A percentile compares a stretch with the other conserved stretches of the same genome.
phyloP scores from a whole-genome alignment of 1,140 invertebrate species.

The Streblospio benedicti region DNA sequence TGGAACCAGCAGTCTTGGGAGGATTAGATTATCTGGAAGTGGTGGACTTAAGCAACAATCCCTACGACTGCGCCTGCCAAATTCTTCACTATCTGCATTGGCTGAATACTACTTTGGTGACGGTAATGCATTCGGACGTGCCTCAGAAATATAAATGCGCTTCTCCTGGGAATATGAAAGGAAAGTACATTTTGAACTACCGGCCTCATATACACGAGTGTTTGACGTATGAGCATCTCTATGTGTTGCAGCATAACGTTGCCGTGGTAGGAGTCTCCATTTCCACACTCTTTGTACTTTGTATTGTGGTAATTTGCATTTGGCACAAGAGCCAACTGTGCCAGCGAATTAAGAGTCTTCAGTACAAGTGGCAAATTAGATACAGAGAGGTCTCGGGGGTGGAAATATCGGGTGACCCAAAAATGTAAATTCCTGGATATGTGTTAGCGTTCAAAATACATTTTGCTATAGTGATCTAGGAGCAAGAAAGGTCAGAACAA shows the following conservation, averaged over 20 bases:
- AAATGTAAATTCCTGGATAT: neutral
- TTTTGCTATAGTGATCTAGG: too few relatives aligned
- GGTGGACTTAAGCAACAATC: conserved; percentile 15
- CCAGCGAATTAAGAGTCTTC: conserved; percentile 12
- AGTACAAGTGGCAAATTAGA: conserved; percentile 15
- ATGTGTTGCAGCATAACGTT: neutral
- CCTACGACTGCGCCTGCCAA: conserved; percentile 15
- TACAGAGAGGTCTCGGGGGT: conserved; percentile 18
- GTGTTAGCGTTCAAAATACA: too few relatives aligned
- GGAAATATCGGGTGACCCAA: conserved; percentile 5
- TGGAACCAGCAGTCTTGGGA: conserved; percentile 5
- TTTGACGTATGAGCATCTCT: neutral
- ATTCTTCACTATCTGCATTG: conserved; percentile 8
- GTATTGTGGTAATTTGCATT: conserved; percentile 6
- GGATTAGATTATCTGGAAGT: conserved; percentile 10
- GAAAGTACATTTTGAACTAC: neutral
- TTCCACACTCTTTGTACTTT: neutral
- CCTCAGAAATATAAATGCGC: neutral
- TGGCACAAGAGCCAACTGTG: conserved; percentile 12
- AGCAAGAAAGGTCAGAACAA: too few relatives aligned
- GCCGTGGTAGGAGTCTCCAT: neutral
- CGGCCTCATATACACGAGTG: neutral
- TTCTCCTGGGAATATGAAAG: neutral
- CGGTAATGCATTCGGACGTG: neutral
- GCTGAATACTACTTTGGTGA: conserved; percentile 9